Percentiles rank a stretch among this genome's conserved stretches.
phyloP scores from a whole-genome alignment of 2,113 vertebrate species.

The Calonectris borealis region DNA sequence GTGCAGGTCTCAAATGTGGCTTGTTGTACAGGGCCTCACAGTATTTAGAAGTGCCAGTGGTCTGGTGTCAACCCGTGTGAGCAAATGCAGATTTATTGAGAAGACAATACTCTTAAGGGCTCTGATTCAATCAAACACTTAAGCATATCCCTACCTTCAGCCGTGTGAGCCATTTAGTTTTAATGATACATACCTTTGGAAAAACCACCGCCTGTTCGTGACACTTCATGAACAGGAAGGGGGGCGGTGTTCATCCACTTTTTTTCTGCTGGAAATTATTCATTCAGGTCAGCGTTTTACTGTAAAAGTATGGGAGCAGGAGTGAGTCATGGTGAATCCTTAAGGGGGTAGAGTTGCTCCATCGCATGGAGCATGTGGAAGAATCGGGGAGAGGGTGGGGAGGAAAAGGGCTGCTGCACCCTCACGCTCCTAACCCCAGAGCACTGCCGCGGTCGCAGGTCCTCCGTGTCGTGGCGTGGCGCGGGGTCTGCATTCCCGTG shows the following conservation, averaged over 20 bases:
- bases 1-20: not conserved
- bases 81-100: not conserved
- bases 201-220: not conserved
- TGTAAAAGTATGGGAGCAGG: not conserved
- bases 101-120: not conserved
- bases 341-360: not conserved
- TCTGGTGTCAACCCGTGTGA: not conserved
- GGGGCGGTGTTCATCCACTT: not conserved
- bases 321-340: not conserved
- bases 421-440: not conserved
- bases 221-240: not conserved
- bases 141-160: not conserved
- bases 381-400: not conserved
- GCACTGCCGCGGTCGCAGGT: too few relatives aligned
- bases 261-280: not conserved
- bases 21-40: not conserved
- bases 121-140: not conserved
- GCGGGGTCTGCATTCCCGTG: rapidly evolving
- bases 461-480: rapidly evolving
- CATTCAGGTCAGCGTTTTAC: not conserved
- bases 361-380: not conserved
- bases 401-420: not conserved
- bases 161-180: not conserved
- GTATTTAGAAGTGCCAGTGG: not conserved
- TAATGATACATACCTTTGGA: not conserved